Evolutionary conservation across 1,140 invertebrate genomes (phyloP).

Genomic region (Episyrphus balteatus): DNA sequence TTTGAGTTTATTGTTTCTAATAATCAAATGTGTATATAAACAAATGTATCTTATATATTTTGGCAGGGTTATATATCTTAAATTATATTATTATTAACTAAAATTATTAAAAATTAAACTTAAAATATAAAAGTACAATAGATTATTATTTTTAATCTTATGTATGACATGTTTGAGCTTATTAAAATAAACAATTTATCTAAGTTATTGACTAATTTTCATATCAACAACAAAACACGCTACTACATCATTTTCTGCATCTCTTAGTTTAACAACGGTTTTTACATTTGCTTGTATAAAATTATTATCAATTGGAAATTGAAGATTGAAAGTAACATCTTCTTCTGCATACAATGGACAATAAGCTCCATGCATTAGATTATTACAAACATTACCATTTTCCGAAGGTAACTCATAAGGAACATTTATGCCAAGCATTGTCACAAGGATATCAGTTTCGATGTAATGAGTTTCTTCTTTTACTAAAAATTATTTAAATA

Average conservation of each 20-base stretch:
- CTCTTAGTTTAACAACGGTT: slow-evolving; percentile 17
- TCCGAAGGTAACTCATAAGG: background rate
- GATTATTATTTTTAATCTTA: no score
- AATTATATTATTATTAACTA: no score
- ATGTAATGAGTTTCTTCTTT: slow-evolving; percentile 16
- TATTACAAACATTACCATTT: background rate
- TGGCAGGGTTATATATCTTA: no score
- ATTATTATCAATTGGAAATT: background rate
- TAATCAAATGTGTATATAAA: no score
- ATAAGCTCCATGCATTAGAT: background rate
- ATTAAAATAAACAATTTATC: no score
- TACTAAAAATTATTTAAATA: slow-evolving; percentile 4
- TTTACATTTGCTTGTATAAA: slow-evolving; percentile 23
- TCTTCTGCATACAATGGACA: background rate
- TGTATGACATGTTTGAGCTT: no score
- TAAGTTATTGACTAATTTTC: background rate
- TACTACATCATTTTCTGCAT: slow-evolving; percentile 8
- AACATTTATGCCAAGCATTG: background rate
- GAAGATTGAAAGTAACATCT: background rate
- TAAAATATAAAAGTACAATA: no score
- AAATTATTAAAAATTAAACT: no score
- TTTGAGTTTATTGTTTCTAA: no score
- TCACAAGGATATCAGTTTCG: slow-evolving; percentile 7
- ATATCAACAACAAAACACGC: slow-evolving; percentile 6
- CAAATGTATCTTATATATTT: no score